Conservation (phyloP, 2,113 vertebrate species). For the Ondatra zibethicus region DNA sequence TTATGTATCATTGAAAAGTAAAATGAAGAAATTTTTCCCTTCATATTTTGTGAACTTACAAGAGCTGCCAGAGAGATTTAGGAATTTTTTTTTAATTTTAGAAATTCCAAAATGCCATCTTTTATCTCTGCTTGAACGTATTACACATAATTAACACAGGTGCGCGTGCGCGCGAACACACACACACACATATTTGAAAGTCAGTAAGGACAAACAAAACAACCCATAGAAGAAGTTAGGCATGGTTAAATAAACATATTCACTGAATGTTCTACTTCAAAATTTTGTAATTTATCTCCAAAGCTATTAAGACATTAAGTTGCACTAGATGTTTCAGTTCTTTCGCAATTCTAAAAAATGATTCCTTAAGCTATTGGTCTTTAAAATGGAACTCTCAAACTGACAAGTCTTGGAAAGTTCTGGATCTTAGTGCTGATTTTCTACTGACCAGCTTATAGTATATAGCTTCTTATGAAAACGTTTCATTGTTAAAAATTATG, state of each 20-base stretch:
- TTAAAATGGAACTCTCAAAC: not conserved
- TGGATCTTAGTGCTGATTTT: not conserved
- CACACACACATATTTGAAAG: not conserved
- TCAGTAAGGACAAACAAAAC: not conserved
- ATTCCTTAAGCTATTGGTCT: constrained; percentile 7
- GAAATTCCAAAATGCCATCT: not conserved
- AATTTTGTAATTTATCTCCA: not conserved
- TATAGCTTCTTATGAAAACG: not conserved
- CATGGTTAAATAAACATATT: not conserved
- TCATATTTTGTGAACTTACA: not conserved
- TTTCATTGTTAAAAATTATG: constrained; percentile 12
- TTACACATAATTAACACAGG: not conserved
- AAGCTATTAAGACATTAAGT: not conserved
- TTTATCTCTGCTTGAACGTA: too few relatives aligned
- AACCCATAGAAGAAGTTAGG: not conserved
- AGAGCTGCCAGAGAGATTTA: not conserved
- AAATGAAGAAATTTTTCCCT: not conserved
- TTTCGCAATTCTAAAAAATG: not conserved
- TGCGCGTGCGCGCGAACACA: fast-evolving
- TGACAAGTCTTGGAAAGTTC: not conserved
- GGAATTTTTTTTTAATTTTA: not conserved
- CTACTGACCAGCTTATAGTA: not conserved
- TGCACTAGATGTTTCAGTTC: not conserved
- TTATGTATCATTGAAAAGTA: not conserved
- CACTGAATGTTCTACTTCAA: not conserved